Conservation (phyloP, 1,140 invertebrate species). For the Tribolium castaneum region DNA sequence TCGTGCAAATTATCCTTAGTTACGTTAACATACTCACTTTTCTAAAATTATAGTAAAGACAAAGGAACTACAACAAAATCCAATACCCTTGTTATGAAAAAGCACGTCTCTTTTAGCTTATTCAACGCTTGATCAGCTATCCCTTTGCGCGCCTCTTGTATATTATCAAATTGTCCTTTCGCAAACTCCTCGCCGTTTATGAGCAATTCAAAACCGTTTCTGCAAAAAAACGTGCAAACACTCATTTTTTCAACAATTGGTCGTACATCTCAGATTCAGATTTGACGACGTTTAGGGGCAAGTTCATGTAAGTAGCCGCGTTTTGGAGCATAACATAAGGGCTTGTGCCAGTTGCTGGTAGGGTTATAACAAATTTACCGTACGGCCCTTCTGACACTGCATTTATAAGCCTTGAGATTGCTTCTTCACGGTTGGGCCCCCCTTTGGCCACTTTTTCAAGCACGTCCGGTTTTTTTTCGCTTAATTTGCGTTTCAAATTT, state of each 20-base stretch:
- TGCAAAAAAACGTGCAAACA: not conserved
- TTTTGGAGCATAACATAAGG: slow-evolving; percentile 4
- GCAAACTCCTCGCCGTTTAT: not conserved
- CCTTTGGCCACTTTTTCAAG: not conserved
- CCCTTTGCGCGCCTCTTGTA: not conserved
- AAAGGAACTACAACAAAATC: not conserved
- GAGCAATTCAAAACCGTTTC: not conserved
- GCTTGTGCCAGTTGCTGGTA: not conserved
- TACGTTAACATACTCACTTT: not conserved
- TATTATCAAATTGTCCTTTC: not conserved
- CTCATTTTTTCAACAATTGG: not conserved
- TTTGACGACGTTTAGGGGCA: not conserved
- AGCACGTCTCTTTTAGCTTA: not conserved
- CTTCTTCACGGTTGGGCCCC: not conserved
- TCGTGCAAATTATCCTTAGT: not conserved
- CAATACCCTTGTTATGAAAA: slow-evolving; percentile 1
- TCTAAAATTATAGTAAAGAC: not conserved
- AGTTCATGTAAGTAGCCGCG: not conserved
- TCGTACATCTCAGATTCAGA: not conserved
- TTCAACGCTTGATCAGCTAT: not conserved
- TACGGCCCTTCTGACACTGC: not conserved
- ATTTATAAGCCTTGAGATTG: not conserved
- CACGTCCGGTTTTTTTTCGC: not conserved
- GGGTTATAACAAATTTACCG: not conserved
- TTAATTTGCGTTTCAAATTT: not conserved